Percentiles rank a stretch among this genome's conserved stretches.
Conservation (phyloP, 1,140 invertebrate species). For the Drosophila prosaltans region DNA sequence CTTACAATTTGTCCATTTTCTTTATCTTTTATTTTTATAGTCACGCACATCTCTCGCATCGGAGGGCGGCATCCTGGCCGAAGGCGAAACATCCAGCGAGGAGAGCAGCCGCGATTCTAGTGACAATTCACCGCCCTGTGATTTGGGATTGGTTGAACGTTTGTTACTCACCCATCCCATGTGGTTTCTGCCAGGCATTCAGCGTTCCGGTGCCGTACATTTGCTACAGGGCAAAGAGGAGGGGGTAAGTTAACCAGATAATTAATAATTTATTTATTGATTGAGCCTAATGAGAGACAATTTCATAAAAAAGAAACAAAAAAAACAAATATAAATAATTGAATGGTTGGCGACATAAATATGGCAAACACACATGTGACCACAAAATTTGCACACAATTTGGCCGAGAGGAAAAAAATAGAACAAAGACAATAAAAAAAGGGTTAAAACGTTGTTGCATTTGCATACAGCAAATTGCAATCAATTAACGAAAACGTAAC, state of each 20-base stretch:
- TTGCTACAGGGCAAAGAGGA: conserved; percentile 96
- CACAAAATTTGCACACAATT: conserved; percentile 66
- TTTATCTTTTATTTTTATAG: conserved; percentile 50
- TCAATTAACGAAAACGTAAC: conserved; percentile 57
- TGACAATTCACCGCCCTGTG: conserved; percentile 86
- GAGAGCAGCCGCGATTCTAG: conserved; percentile 74
- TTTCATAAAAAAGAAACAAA: conserved; percentile 30
- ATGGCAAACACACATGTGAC: conserved; percentile 48
- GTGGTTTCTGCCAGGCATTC: conserved; percentile 97
- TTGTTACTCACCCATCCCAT: conserved; percentile 95
- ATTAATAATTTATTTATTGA: conserved; percentile 16
- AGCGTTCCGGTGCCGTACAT: conserved; percentile 95
- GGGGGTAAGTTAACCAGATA: conserved; percentile 87
- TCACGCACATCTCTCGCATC: conserved; percentile 82
- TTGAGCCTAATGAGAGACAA: conserved; percentile 68
- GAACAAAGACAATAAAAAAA: background rate
- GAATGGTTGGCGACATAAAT: conserved; percentile 32
- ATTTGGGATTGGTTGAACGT: conserved; percentile 93
- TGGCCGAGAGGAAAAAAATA: conserved; percentile 10
- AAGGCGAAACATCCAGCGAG: conserved; percentile 82
- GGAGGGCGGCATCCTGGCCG: conserved; percentile 82
- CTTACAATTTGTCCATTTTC: background rate
- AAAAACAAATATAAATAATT: background rate
- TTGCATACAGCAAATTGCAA: conserved; percentile 77
- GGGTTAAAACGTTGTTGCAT: conserved; percentile 36